These are phyloP conservation scores for Penelope pileata DNA, from an alignment of 2,113 vertebrate genomes.

Conservation along the genomic window DNA sequence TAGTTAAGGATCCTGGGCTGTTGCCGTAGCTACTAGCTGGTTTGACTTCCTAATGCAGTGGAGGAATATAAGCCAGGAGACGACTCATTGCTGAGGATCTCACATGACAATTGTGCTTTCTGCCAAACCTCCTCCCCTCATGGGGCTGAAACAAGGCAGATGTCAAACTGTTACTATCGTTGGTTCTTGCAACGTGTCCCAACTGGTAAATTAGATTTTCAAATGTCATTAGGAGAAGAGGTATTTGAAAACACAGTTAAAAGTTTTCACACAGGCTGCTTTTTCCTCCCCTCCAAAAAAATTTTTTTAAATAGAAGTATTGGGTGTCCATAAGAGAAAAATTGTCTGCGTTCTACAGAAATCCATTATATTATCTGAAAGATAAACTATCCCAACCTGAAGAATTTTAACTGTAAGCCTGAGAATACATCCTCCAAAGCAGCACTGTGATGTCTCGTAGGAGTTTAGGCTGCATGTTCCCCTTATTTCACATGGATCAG, in stretches of 20 bases:
- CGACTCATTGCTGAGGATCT: constrained; percentile 60
- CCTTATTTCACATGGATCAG: not conserved
- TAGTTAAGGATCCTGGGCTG: constrained; percentile 40
- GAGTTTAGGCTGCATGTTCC: not conserved
- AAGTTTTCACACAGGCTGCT: not conserved
- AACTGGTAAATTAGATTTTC: constrained; percentile 32
- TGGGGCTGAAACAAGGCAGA: constrained; percentile 50
- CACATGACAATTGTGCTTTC: constrained; percentile 46
- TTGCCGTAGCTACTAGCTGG: constrained; percentile 64
- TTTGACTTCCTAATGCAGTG: constrained; percentile 55
- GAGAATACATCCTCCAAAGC: not conserved
- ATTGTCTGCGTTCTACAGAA: not conserved
- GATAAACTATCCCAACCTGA: not conserved
- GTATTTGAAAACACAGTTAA: not conserved
- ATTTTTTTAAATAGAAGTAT: not conserved
- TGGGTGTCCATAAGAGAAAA: not conserved
- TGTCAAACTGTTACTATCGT: constrained; percentile 62
- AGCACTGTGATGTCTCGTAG: not conserved
- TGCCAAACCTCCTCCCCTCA: not conserved
- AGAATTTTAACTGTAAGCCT: not conserved
- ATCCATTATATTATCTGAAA: not conserved
- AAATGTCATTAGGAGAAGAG: constrained; percentile 8
- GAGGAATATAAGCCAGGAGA: constrained; percentile 60
- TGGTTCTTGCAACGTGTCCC: not conserved
- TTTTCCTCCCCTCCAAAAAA: not conserved